These are phyloP conservation scores for Cryptoblepharus egeriae DNA, from an alignment of 2,797 vertebrate species.

Conservation along the genomic window DNA sequence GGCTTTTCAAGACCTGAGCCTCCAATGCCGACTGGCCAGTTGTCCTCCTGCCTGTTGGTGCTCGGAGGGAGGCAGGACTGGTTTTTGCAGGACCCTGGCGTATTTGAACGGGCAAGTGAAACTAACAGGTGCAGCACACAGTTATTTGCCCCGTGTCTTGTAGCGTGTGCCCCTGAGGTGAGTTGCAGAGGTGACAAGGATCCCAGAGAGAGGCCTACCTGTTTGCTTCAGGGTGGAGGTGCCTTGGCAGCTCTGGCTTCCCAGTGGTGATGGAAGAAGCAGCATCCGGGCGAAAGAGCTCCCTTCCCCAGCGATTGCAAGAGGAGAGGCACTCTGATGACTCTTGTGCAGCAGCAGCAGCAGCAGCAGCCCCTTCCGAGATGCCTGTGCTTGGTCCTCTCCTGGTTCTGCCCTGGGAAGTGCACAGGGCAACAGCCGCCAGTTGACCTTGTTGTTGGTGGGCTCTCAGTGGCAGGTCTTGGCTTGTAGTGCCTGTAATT, in stretches of 20 bases:
- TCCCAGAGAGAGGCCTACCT: not conserved
- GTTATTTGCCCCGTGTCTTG: fast-evolving
- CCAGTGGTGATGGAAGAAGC: not conserved
- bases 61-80: too few relatives aligned
- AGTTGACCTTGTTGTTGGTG: not conserved
- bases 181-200: not conserved
- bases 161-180: too few relatives aligned
- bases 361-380: not conserved
- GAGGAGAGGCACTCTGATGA: not conserved
- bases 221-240: fast-evolving
- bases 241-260: fast-evolving
- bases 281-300: fast-evolving
- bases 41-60: too few relatives aligned
- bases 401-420: not conserved
- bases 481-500: fast-evolving
- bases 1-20: too few relatives aligned
- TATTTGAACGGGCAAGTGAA: fast-evolving
- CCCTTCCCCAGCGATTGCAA: too few relatives aligned
- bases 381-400: not conserved
- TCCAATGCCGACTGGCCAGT: too few relatives aligned
- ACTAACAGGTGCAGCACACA: fast-evolving
- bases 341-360: not conserved
- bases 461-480: not conserved
- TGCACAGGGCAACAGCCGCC: fast-evolving
- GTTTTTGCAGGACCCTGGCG: too few relatives aligned